phyloP scores from a whole-genome alignment of 2,797 vertebrate genomes.

The Fistularia tabacaria region DNA sequence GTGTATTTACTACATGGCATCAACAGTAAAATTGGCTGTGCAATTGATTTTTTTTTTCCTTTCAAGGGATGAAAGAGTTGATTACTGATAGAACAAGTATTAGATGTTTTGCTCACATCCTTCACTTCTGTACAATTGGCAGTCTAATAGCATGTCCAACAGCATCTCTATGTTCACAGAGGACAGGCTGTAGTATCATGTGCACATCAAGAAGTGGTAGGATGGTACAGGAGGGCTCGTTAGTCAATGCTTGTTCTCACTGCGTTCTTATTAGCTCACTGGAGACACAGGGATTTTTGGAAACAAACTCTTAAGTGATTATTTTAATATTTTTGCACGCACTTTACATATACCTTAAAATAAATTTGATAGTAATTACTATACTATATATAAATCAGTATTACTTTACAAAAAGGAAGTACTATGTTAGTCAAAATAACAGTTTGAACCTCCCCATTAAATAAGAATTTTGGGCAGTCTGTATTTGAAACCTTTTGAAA shows the following conservation, averaged over 20 bases:
- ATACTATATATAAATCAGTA: too few relatives aligned
- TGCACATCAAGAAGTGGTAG: background rate
- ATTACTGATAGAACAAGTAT: conserved; percentile 72
- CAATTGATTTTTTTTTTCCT: conserved; percentile 64
- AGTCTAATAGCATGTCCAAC: conserved; percentile 4
- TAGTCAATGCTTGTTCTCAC: background rate
- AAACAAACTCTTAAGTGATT: conserved; percentile 4
- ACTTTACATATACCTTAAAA: background rate
- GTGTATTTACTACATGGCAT: conserved; percentile 70
- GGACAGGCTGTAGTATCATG: background rate
- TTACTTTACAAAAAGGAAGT: too few relatives aligned
- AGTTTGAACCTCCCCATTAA: too few relatives aligned
- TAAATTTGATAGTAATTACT: too few relatives aligned
- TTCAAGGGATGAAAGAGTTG: conserved; percentile 42
- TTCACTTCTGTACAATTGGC: conserved; percentile 3
- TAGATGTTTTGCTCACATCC: conserved; percentile 51
- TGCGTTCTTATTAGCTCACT: conserved; percentile 11
- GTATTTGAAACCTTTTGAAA: too few relatives aligned
- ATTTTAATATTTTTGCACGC: conserved; percentile 4
- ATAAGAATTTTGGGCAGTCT: too few relatives aligned
- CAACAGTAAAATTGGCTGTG: conserved; percentile 66
- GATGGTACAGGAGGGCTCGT: background rate
- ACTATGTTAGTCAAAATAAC: too few relatives aligned
- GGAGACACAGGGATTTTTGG: conserved; percentile 1
- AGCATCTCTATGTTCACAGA: background rate